These are phyloP conservation scores for Rostratula benghalensis DNA, from an alignment of 2,113 vertebrate species.

Conservation along the genomic window DNA sequence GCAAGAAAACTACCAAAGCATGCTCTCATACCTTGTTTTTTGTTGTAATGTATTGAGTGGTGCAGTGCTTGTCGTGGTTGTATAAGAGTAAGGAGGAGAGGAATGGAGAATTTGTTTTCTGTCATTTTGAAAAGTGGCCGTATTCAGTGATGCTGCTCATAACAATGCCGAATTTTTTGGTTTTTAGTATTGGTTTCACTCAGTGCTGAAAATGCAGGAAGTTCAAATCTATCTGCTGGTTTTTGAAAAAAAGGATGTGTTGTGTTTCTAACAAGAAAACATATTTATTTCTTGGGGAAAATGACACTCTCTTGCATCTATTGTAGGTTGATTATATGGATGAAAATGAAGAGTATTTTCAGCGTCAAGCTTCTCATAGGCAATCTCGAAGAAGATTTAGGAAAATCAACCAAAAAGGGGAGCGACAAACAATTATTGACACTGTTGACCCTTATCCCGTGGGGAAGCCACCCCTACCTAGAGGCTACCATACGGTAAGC, in stretches of 20 bases:
- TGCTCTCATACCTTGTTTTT: background rate
- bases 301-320: background rate
- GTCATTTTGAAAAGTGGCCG: background rate
- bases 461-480: conserved; percentile 91
- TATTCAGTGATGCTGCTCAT: background rate
- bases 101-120: background rate
- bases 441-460: conserved; percentile 94
- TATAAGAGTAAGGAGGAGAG: background rate
- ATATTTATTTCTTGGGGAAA: background rate
- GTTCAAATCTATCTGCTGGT: conserved; percentile 12
- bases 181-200: background rate
- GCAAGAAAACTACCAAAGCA: background rate
- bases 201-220: background rate
- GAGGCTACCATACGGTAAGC: conserved; percentile 97
- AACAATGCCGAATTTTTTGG: background rate
- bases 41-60: background rate
- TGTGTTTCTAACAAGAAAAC: background rate
- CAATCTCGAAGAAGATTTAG: conserved; percentile 96
- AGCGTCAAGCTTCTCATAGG: conserved; percentile 95
- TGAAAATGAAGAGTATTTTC: conserved; percentile 99
- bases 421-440: conserved; percentile 97
- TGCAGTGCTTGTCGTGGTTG: background rate
- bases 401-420: conserved; percentile 99
- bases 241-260: conserved; percentile 29
- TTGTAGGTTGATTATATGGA: conserved; percentile 99